Evolutionary conservation across 92 coral and sea anemone species (phyloP).

Genomic region (Palythoa caribaeorum): DNA sequence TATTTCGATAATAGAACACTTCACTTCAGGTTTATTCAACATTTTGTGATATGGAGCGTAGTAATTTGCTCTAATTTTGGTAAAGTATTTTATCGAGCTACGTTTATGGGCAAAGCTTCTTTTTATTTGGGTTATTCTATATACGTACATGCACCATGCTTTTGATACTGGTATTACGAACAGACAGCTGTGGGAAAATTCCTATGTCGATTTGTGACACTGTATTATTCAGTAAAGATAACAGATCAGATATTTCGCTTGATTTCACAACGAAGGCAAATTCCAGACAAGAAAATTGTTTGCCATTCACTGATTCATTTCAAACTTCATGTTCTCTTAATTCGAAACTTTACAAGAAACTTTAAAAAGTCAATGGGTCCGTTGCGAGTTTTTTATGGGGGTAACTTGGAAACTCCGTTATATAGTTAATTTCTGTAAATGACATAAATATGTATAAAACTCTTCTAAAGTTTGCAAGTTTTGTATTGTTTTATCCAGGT

Average conservation of each 20-base stretch:
- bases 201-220: neutral
- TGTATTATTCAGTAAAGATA: neutral
- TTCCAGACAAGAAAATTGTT: neutral
- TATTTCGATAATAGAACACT: constrained; percentile 33
- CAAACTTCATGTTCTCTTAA: too few species aligned
- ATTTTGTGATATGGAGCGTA: constrained; percentile 33
- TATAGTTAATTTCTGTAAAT: too few species aligned
- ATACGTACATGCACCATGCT: neutral
- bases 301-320: too few species aligned
- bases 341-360: too few species aligned
- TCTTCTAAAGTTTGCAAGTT: too few species aligned
- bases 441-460: too few species aligned
- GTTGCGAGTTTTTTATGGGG: too few species aligned
- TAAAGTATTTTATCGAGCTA: neutral
- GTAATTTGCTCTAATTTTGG: constrained; percentile 49
- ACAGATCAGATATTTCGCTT: neutral
- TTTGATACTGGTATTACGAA: neutral
- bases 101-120: constrained; percentile 26
- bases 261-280: neutral
- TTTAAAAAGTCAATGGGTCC: too few species aligned
- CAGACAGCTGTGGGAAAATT: neutral
- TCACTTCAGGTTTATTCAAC: constrained; percentile 7
- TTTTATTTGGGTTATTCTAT: neutral
- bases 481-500: too few species aligned
- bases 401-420: too few species aligned